Evolutionary conservation across 2,113 vertebrate species (phyloP).

Genomic region (Heterocephalus glaber): DNA sequence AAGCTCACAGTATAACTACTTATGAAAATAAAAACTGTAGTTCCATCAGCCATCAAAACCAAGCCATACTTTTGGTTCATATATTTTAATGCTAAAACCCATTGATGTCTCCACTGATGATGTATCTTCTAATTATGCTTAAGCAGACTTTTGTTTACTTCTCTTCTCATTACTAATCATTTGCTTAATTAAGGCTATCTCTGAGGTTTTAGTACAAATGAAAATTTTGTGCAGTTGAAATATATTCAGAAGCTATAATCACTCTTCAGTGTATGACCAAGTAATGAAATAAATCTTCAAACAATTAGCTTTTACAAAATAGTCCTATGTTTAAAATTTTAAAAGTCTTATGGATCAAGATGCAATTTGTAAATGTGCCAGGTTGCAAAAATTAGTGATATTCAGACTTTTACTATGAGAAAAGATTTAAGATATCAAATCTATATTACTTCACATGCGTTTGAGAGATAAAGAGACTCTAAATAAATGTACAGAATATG

Average conservation of each 20-base stretch:
- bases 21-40: neutral
- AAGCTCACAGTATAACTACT: neutral
- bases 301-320: conserved; percentile 40
- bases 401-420: neutral
- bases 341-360: neutral
- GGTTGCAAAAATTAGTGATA: conserved; percentile 49
- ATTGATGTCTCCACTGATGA: neutral
- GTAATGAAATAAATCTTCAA: conserved; percentile 20
- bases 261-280: conserved; percentile 25
- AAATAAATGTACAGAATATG: neutral
- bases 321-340: neutral
- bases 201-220: conserved; percentile 40
- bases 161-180: conserved; percentile 35
- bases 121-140: conserved; percentile 31
- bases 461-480: conserved; percentile 35
- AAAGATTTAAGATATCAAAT: conserved; percentile 36
- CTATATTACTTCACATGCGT: neutral
- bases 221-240: conserved; percentile 56
- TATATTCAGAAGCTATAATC: conserved; percentile 11
- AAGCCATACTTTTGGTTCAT: conserved; percentile 32
- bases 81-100: conserved; percentile 46
- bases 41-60: neutral
- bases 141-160: conserved; percentile 46
- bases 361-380: neutral
- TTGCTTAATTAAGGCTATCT: conserved; percentile 60